Percentiles rank a stretch among this genome's conserved stretches.
phyloP scores from a whole-genome alignment of 2,888 invertebrate genomes.

The Sphinx pinastri region DNA sequence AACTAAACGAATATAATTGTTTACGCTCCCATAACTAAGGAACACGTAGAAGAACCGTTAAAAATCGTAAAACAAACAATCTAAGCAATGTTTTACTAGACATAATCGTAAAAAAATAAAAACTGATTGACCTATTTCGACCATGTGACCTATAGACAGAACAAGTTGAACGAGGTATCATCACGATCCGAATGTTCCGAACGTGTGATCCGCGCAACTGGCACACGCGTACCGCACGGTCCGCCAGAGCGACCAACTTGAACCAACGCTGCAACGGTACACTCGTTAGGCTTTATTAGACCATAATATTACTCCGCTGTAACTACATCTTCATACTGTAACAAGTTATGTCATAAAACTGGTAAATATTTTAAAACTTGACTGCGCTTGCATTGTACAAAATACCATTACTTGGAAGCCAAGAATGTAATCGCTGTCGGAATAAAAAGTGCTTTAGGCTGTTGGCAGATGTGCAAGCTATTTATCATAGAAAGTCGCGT shows the following conservation, averaged over 20 bases:
- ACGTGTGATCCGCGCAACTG: constrained; percentile 38
- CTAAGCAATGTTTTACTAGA: too few species aligned
- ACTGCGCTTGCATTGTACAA: neutral
- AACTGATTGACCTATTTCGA: neutral
- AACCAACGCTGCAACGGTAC: constrained; percentile 40
- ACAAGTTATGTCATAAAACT: constrained; percentile 17
- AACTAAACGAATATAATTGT: neutral
- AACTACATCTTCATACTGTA: constrained; percentile 5
- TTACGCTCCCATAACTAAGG: neutral
- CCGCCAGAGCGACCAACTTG: constrained; percentile 44
- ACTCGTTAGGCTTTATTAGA: constrained; percentile 30
- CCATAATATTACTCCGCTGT: constrained; percentile 22
- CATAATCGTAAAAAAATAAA: neutral
- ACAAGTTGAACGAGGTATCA: neutral
- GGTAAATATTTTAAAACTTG: neutral
- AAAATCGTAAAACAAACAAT: neutral
- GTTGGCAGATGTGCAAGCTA: constrained; percentile 19
- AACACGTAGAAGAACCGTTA: neutral
- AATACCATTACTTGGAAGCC: constrained; percentile 10
- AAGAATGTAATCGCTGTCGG: neutral
- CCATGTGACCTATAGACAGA: neutral
- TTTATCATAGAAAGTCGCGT: constrained; percentile 1
- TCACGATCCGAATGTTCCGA: constrained; percentile 10
- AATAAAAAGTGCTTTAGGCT: constrained; percentile 7
- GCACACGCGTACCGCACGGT: constrained; percentile 48